Base-by-base conservation (phyloP, 2,797 vertebrate genomes). In the Enteromius thamalakanensis region DNA sequence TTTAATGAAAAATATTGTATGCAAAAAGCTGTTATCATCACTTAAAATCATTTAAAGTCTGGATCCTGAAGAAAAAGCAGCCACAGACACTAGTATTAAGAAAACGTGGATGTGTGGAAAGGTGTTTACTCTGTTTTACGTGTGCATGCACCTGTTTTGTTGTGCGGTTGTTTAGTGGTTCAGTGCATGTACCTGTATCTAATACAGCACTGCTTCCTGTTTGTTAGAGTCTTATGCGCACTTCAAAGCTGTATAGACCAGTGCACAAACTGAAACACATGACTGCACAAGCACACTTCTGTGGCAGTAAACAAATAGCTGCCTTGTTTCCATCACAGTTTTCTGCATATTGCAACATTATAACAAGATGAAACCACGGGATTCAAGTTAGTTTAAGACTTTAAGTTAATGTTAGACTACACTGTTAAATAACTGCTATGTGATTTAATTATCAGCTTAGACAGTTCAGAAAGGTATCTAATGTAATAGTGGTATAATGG, bases 181-280 rank as follows among this genome's bases (percentile, higher is more conserved):
- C 12, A 15, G 45, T 53, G 21, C 62, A 55, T 19, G 12, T 64
- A 68, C 49, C 19, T 47, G 69, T 51, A 1, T 49, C 29, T 71
- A 29, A n/a, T 0, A 53, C 53, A 45, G 76, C 51, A 6, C 32
- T 71, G 82, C 70, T 80, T 87, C 84, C 80, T 85, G 80, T 85
- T 87, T 68, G 47, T 65, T 29, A 70, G 29, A 17, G 14, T 10
- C 4, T 29, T 62, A 62, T 12, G 17, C 9, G 10, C 42, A 47
- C 19, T 26, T 62, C 12, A 77, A 64, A 17, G 67, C 17, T 45
- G 58, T n/a, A 58, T 19, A 58, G 51, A 7, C 37, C 17, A 42
- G n/a, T n/a, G 67, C 45, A 67, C 21, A 67, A 21, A 64, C 11
- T 45, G 14, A 42, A 29, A 76, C 40, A 19, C 53, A 81, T 6